A percentile compares a stretch with the other conserved stretches of the same genome.
These are phyloP conservation scores for Leptopilina syphax DNA, from an alignment of 2,888 invertebrate genomes.

Conservation along the genomic window DNA sequence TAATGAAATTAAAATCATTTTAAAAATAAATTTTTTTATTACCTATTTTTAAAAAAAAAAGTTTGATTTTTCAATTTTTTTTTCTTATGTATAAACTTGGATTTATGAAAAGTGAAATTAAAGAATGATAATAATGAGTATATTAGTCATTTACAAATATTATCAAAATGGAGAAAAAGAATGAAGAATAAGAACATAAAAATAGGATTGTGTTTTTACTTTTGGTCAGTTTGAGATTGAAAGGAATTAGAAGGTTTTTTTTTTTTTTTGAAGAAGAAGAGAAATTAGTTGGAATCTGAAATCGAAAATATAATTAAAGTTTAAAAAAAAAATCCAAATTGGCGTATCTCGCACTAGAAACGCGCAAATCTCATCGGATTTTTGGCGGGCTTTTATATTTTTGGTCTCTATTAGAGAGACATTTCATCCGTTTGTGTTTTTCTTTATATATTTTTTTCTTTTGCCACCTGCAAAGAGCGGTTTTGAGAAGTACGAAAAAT, in stretches of 20 bases:
- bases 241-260: conserved; percentile 52
- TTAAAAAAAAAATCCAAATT: conserved; percentile 53
- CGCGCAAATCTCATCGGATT: conserved; percentile 65
- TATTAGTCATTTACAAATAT: neutral
- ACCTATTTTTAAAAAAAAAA: too few species aligned
- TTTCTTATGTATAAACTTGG: too few species aligned
- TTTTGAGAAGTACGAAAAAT: conserved; percentile 54
- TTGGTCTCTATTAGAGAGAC: conserved; percentile 68
- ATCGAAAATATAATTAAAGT: conserved; percentile 67
- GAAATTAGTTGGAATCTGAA: conserved; percentile 68
- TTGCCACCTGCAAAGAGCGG: conserved; percentile 56
- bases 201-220: conserved; percentile 51
- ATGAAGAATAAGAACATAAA: conserved; percentile 44
- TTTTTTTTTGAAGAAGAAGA: conserved; percentile 55
- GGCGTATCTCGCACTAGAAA: conserved; percentile 67
- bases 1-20: too few species aligned
- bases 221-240: conserved; percentile 57
- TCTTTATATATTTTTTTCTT: too few species aligned
- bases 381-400: conserved; percentile 77
- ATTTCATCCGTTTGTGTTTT: conserved; percentile 51
- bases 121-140: conserved; percentile 10
- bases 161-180: conserved; percentile 40
- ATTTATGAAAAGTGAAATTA: conserved; percentile 16
- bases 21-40: too few species aligned
- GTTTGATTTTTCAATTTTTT: too few species aligned